Base-by-base conservation (phyloP, 2,888 invertebrate genomes). In the Seira sanloemensis region DNA sequence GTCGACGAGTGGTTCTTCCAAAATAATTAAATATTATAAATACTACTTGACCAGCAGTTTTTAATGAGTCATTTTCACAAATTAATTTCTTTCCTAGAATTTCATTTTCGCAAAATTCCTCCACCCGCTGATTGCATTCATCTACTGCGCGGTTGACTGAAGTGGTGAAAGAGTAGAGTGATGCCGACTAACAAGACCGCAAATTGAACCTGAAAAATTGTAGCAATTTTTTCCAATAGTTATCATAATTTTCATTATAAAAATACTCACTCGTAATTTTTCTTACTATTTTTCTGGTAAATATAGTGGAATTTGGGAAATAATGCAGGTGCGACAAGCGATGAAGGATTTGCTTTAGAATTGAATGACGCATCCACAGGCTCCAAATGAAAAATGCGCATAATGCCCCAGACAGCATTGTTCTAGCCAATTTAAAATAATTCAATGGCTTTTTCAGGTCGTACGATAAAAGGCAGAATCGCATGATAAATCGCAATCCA, bases 341-440 rank as follows among this genome's bases (percentile, higher is more conserved):
- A 23, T n/a, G 7, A 23, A 78, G 19, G 2, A 78, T 26, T 12
- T 23, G 21, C n/a, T 78, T 67, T 9, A 69, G 71, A 9, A 58
- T 69, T 9, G 9, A 2, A 23, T 71, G 58, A n/a, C 68, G 69
- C 69, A 71, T 78, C 78, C 78, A 78, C 21, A 78, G 9, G 7
- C 24, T 62, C 69, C 69, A 78, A 0, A 78, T 19, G 23, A 78
- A 78, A 37, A 62, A 71, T 62, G 50, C 26, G 12, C 78, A 78
- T 1, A 67, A 23, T 23, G 71, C 4, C 23, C 37, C 26, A 0
- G 78, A 78, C 12, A 78, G 37, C 5, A 23, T 27, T 5, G 58
- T 78, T 21, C 69, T 58, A 23, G 78, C 78, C 18, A 78, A 27
- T 58, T 26, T 50, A 58, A 78, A 78, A 46, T 78, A 78, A 62